Percentiles rank a stretch among this genome's conserved stretches.
These are phyloP conservation scores for Oncorhynchus clarkii DNA, from an alignment of 2,113 vertebrate species.

Conservation along the genomic window DNA sequence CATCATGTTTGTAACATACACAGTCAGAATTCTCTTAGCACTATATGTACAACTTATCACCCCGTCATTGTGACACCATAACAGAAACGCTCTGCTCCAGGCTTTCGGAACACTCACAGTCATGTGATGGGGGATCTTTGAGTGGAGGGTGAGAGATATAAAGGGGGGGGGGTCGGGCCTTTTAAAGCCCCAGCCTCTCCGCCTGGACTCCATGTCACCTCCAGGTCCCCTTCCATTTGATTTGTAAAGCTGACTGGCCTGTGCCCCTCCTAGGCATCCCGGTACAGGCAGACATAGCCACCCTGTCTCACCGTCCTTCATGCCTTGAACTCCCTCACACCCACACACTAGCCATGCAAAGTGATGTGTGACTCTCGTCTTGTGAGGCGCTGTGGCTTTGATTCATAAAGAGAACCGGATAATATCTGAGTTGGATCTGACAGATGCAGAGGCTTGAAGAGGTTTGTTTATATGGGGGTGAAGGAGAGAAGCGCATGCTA, in stretches of 20 bases:
- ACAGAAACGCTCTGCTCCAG: conserved; percentile 18
- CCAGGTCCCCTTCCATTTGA: conserved; percentile 42
- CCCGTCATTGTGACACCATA: conserved; percentile 21
- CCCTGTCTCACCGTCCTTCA: conserved; percentile 38
- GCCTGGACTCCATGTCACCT: conserved; percentile 2
- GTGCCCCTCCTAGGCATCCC: conserved; percentile 36
- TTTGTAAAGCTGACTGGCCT: conserved; percentile 51
- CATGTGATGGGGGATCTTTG: conserved; percentile 45
- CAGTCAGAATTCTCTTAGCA: conserved; percentile 31
- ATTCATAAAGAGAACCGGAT: conserved; percentile 27
- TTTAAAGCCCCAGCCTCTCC: conserved; percentile 19
- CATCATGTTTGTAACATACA: conserved; percentile 43
- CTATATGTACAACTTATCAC: conserved; percentile 55
- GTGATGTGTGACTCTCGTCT: conserved; percentile 31
- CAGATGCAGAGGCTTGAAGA: neutral
- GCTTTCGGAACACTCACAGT: conserved; percentile 32
- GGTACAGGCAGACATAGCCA: conserved; percentile 47
- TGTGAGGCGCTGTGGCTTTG: conserved; percentile 26
- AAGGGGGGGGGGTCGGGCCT: neutral
- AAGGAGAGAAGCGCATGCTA: neutral
- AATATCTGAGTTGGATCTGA: conserved; percentile 15
- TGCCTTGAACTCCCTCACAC: conserved; percentile 49
- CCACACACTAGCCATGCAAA: conserved; percentile 20
- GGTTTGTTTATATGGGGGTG: neutral
- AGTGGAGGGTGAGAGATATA: conserved; percentile 6